phyloP scores from a whole-genome alignment of 2,888 invertebrate species.

The Drosophila tripunctata region DNA sequence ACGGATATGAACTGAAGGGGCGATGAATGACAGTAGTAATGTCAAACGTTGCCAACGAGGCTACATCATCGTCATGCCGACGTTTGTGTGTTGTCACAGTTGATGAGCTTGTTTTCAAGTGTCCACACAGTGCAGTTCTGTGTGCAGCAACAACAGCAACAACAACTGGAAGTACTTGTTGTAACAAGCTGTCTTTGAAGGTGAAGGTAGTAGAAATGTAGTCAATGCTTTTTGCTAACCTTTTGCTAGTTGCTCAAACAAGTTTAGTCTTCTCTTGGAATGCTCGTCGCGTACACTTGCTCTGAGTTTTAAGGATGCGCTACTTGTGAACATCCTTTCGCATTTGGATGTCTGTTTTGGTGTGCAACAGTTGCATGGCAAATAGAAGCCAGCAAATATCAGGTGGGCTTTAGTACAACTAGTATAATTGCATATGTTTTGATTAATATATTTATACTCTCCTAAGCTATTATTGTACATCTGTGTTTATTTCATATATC shows the following conservation, averaged over 20 bases:
- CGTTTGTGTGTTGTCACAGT: constrained; percentile 53
- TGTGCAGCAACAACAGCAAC: not conserved
- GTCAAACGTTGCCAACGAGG: constrained; percentile 21
- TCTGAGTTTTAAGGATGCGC: constrained; percentile 7
- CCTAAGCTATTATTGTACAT: too few relatives aligned
- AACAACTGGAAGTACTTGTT: not conserved
- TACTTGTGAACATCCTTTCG: constrained; percentile 26
- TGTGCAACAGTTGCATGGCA: constrained; percentile 73
- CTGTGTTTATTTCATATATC: constrained; percentile 27
- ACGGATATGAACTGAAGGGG: constrained; percentile 60
- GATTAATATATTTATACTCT: too few relatives aligned
- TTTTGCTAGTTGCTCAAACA: constrained; percentile 57
- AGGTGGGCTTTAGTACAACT: too few relatives aligned
- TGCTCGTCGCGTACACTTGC: constrained; percentile 59
- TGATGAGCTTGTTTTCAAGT: constrained; percentile 73
- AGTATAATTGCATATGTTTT: too few relatives aligned
- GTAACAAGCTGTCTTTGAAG: not conserved
- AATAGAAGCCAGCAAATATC: constrained; percentile 62
- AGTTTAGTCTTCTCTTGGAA: constrained; percentile 50
- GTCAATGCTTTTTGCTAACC: constrained; percentile 44
- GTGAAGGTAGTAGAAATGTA: constrained; percentile 25
- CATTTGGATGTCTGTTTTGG: constrained; percentile 41
- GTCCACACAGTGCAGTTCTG: constrained; percentile 33
- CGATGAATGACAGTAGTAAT: constrained; percentile 40
- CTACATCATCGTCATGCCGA: constrained; percentile 56